Evolutionary conservation across 2,797 vertebrate species (phyloP), one percentile per base, ranked within the genome.

Genomic region (Ctenosaura bakeri): DNA sequence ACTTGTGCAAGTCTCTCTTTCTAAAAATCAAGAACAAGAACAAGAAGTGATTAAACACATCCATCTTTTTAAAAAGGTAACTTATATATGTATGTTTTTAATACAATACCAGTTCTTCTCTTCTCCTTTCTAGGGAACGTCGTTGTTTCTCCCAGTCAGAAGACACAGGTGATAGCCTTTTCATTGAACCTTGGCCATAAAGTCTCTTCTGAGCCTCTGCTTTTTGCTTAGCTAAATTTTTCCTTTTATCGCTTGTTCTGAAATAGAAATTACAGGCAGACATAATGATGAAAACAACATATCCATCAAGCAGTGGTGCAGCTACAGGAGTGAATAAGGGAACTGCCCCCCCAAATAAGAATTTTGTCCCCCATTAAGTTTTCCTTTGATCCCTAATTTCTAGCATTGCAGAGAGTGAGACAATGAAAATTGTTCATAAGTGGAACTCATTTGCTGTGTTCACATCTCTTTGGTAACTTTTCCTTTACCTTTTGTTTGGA

Each of bases 161-260:
- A 54, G 99, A 99, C 59, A 98, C 97, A 0, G 98, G 98, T 0
- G 98, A 97, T 8, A 98, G 97, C 88, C 98, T 99, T 95, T 98
- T 98, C 94, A 98, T 97, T 71, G 98, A 97, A 85, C 98, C 98
- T 77, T 99, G 98, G 88, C 99, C 99, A 14, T 99, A 99, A 2
- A 99, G 98, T 7, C 99, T 97, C 88, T 97, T 98, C 93, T 99
- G 99, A 92, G 99, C 99, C 93, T 99, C 99, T 0, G 99, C 99
- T 95, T 99, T 99, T 95, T 99, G 98, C 95, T 99, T 98, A 64
- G 98, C 99, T 95, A 99, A 97, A 97, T 99, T 99, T 91, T 96
- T 98, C 91, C 98, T 98, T 97, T 99, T 99, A 97, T 99, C 99
- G 8, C 99, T 99, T 84, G 98, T 98, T 96, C 99, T 99, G 95